phyloP scores from a whole-genome alignment of 2,113 vertebrate species.

The Coracopsis vasa region DNA sequence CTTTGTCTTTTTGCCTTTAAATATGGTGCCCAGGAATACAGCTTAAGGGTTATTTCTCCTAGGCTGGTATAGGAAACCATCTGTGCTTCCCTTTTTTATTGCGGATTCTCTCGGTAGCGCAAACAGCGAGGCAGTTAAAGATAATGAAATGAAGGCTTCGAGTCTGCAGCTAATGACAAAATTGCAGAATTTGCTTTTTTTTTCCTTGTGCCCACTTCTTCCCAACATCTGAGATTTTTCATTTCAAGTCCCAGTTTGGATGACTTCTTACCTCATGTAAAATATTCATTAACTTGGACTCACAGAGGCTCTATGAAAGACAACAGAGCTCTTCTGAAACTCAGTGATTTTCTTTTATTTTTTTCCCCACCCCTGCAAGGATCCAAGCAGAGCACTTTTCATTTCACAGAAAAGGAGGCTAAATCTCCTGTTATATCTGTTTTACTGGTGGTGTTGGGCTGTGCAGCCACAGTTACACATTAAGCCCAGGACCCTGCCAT shows the following conservation, averaged over 20 bases:
- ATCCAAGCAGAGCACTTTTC: neutral
- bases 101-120: neutral
- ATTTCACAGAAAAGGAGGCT: neutral
- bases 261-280: neutral
- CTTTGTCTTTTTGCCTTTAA: neutral
- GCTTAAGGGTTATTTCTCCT: neutral
- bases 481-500: neutral
- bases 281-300: slow-evolving; percentile 4
- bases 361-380: neutral
- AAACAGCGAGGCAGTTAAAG: neutral
- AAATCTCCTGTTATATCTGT: neutral
- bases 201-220: neutral
- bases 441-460: neutral
- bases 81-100: slow-evolving; percentile 17
- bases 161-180: slow-evolving; percentile 29
- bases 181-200: neutral
- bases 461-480: fast-evolving
- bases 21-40: neutral
- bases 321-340: neutral
- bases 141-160: neutral
- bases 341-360: neutral
- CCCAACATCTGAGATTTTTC: neutral
- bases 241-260: neutral
- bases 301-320: neutral
- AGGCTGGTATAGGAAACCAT: neutral